phyloP scores from a whole-genome alignment of 2,888 invertebrate species.

The Pimpla rufipes region DNA sequence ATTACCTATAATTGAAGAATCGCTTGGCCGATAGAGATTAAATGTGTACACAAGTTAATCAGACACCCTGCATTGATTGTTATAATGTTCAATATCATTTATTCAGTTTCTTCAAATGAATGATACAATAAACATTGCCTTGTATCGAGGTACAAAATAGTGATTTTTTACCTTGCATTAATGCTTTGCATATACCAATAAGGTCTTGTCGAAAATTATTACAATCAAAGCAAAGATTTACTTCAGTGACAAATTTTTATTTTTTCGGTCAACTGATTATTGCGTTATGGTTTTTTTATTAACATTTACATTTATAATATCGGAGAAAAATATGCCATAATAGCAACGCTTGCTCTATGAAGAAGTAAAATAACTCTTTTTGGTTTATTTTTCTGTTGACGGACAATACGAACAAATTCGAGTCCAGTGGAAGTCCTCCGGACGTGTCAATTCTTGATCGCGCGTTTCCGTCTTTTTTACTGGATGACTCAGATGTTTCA shows the following conservation, averaged over 20 bases:
- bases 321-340: background rate
- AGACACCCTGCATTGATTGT: background rate
- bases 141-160: too few species aligned
- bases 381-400: background rate
- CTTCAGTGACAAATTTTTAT: too few species aligned
- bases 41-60: background rate
- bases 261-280: too few species aligned
- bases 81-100: too few species aligned
- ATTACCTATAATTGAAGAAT: background rate
- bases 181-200: too few species aligned
- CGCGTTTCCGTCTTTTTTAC: background rate
- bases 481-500: background rate
- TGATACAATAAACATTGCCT: too few species aligned
- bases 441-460: background rate
- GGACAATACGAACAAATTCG: background rate
- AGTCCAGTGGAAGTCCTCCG: background rate
- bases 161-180: too few species aligned
- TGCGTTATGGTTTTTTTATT: too few species aligned
- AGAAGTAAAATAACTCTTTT: background rate
- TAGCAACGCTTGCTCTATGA: background rate
- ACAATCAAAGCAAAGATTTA: too few species aligned
- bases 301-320: background rate
- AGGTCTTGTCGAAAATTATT: too few species aligned
- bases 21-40: background rate
- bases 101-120: too few species aligned